phyloP scores from a whole-genome alignment of 2,888 invertebrate species.

The Lepidocyrtoides sp. region DNA sequence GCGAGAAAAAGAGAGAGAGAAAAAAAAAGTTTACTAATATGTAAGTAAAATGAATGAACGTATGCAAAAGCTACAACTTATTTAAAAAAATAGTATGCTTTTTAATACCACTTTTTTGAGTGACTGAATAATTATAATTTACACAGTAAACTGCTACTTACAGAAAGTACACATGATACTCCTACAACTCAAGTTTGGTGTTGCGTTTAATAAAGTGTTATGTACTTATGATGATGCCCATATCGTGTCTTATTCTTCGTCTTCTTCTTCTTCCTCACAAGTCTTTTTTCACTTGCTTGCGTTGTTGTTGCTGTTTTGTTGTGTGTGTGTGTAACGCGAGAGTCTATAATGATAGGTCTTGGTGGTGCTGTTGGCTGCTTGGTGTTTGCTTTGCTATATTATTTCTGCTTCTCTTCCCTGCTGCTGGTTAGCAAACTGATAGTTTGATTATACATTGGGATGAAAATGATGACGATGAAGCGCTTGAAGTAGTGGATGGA shows the following conservation, averaged over 20 bases:
- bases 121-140: conserved; percentile 74
- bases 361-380: conserved; percentile 69
- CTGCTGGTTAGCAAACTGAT: conserved; percentile 78
- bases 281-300: conserved; percentile 57
- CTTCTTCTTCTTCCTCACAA: conserved; percentile 15
- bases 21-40: background rate
- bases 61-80: background rate
- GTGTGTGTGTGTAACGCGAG: conserved; percentile 76
- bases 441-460: conserved; percentile 76
- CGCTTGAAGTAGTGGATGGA: conserved; percentile 28
- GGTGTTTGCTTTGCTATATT: conserved; percentile 61
- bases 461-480: conserved; percentile 67
- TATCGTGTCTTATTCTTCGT: conserved; percentile 60
- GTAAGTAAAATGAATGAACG: background rate
- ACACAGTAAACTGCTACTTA: conserved; percentile 73
- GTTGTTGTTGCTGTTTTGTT: conserved; percentile 11
- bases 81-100: background rate
- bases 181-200: conserved; percentile 60
- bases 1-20: background rate
- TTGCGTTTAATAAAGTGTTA: conserved; percentile 31
- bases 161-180: conserved; percentile 64
- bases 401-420: conserved; percentile 58
- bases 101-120: conserved; percentile 5
- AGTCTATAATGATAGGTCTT: conserved; percentile 77
- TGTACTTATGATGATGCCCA: conserved; percentile 24